phyloP scores from a whole-genome alignment of 2,888 invertebrate genomes.

The Hermodice carunculata region DNA sequence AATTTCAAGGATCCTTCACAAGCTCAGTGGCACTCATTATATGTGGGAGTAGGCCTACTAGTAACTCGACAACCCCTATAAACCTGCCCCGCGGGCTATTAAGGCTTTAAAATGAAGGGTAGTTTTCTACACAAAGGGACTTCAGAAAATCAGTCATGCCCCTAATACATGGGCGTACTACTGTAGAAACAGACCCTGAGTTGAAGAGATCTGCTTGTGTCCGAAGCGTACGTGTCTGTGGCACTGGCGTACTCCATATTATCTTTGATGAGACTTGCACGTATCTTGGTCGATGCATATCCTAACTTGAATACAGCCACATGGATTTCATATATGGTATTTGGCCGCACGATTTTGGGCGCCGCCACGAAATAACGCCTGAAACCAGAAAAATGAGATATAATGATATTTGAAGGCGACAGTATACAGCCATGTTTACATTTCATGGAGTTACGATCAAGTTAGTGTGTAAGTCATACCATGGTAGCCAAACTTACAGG shows the following conservation, averaged over 20 bases:
- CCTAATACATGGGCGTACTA: too few species aligned
- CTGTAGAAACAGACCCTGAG: too few species aligned
- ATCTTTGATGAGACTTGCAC: slow-evolving; percentile 89
- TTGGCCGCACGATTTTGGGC: slow-evolving; percentile 90
- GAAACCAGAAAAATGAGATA: slow-evolving; percentile 36
- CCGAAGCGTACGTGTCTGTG: too few species aligned
- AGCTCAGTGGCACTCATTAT: too few species aligned
- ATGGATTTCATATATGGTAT: slow-evolving; percentile 89
- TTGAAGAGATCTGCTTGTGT: too few species aligned
- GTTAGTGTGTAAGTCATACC: not conserved
- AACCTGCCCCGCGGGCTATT: too few species aligned
- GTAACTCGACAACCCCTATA: too few species aligned
- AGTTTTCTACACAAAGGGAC: too few species aligned
- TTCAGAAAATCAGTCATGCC: too few species aligned
- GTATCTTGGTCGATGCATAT: slow-evolving; percentile 83
- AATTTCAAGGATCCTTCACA: too few species aligned
- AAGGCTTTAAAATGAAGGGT: too few species aligned
- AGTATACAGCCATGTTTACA: not conserved
- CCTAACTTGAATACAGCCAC: slow-evolving; percentile 84
- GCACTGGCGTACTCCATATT: slow-evolving; percentile 84
- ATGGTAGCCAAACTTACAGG: not conserved
- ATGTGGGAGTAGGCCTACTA: too few species aligned
- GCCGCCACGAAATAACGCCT: slow-evolving; percentile 94
- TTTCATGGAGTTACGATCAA: not conserved
- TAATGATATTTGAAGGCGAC: not conserved